phyloP scores from a whole-genome alignment of 2,797 vertebrate species.

The Halcyon badia region DNA sequence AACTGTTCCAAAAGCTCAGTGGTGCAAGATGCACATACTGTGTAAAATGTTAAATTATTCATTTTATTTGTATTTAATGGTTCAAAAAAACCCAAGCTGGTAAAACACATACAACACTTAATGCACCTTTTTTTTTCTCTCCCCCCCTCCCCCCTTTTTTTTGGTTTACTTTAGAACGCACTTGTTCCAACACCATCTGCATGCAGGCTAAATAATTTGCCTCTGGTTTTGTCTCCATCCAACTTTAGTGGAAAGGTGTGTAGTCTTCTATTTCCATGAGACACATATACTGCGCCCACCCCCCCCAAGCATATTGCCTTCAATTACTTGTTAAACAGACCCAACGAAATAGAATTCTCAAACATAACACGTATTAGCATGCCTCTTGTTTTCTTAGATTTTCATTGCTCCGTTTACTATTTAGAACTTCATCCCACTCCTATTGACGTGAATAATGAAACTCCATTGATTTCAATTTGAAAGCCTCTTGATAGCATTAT shows the following conservation, averaged over 20 bases:
- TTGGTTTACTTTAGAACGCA: neutral
- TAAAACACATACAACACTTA: constrained; percentile 22
- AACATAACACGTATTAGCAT: constrained; percentile 47
- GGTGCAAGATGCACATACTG: constrained; percentile 55
- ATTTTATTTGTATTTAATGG: constrained; percentile 62
- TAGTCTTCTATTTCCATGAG: neutral
- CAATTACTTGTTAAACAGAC: constrained; percentile 17
- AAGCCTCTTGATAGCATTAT: constrained; percentile 11
- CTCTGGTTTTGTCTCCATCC: neutral
- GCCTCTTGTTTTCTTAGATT: constrained; percentile 36
- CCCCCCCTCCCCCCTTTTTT: neutral
- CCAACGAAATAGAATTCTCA: constrained; percentile 30
- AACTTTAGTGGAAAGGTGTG: neutral
- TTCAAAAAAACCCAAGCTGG: constrained; percentile 18
- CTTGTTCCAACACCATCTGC: neutral
- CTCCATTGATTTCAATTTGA: constrained; percentile 59
- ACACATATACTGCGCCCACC: neutral
- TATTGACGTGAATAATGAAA: constrained; percentile 56
- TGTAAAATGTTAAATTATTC: constrained; percentile 68
- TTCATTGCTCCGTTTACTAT: constrained; percentile 52
- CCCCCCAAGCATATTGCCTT: neutral
- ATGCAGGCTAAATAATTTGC: neutral
- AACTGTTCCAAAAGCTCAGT: constrained; percentile 64
- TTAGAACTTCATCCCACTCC: constrained; percentile 32
- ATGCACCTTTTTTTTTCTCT: neutral